Evolutionary conservation across 1,140 invertebrate species (phyloP).

Genomic region (Mylabris phalerata): DNA sequence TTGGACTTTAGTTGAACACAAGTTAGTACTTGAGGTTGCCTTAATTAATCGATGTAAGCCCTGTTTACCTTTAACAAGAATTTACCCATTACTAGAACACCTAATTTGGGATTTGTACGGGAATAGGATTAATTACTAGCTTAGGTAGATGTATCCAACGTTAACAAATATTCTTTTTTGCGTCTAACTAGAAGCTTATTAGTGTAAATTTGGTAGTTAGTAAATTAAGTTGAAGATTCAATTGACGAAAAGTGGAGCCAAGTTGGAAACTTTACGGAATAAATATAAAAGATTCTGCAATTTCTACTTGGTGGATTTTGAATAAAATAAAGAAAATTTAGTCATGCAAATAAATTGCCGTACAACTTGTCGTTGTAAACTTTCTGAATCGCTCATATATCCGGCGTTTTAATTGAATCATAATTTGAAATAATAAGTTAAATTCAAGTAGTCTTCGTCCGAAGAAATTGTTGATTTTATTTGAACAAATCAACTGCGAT

Average conservation of each 20-base stretch:
- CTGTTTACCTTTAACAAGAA: conserved; percentile 19
- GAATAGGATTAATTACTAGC: conserved; percentile 14
- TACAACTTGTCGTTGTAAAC: conserved; percentile 11
- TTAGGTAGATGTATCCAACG: background rate
- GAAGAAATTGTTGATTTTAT: too few species aligned
- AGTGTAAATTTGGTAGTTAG: too few species aligned
- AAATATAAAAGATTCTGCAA: conserved; percentile 1
- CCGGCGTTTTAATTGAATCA: conserved; percentile 1
- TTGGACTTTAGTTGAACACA: background rate
- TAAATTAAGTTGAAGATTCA: too few species aligned
- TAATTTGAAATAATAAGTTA: background rate
- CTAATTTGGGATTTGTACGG: conserved; percentile 15
- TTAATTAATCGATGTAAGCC: conserved; percentile 13
- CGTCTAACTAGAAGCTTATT: background rate
- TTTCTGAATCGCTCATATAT: conserved; percentile 3
- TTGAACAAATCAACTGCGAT: too few species aligned
- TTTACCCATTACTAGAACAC: conserved; percentile 10
- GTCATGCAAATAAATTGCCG: conserved; percentile 11
- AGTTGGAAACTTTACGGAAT: conserved; percentile 4
- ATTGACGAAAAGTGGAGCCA: background rate
- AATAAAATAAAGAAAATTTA: conserved; percentile 9
- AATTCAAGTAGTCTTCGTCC: too few species aligned
- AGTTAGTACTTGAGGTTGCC: background rate
- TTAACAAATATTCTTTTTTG: background rate
- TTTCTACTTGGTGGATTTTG: background rate